phyloP scores from a whole-genome alignment of 1,140 invertebrate species.

The Hesperophylax magnus region DNA sequence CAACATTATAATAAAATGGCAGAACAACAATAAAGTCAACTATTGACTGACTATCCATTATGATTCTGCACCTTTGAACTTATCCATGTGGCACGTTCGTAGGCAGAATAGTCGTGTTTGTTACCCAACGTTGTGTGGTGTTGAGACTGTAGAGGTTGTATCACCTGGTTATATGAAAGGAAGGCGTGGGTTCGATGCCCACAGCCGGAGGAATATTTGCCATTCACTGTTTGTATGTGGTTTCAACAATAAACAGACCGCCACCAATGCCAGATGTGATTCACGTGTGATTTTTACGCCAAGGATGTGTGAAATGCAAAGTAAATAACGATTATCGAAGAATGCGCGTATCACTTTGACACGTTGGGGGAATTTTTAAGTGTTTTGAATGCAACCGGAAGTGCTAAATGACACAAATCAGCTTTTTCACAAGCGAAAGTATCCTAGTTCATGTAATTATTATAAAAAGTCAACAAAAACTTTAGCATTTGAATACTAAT shows the following conservation, averaged over 20 bases:
- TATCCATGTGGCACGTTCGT: not conserved
- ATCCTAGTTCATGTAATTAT: no score
- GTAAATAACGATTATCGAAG: slow-evolving; percentile 7
- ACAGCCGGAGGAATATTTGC: slow-evolving; percentile 18
- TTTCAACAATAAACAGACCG: slow-evolving; percentile 23
- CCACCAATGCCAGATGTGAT: slow-evolving; percentile 33
- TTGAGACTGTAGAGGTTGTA: slow-evolving; percentile 6
- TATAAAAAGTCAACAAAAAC: no score
- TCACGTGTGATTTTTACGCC: slow-evolving; percentile 21
- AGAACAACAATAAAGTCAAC: no score
- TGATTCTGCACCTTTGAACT: slow-evolving; percentile 18
- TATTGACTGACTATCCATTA: not conserved
- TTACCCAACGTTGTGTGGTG: slow-evolving; percentile 5
- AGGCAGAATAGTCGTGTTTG: slow-evolving; percentile 28
- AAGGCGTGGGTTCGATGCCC: slow-evolving; percentile 28
- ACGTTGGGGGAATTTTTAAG: no score
- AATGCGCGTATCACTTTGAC: not conserved
- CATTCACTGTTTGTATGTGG: slow-evolving; percentile 33
- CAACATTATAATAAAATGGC: no score
- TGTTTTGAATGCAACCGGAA: no score
- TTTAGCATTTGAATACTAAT: no score
- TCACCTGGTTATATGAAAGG: not conserved
- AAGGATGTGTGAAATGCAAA: slow-evolving; percentile 26
- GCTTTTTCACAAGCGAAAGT: no score
- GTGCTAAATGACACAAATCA: no score